Base-by-base conservation (phyloP, 2,888 invertebrate species). In the Pristionchus maxplancki region DNA sequence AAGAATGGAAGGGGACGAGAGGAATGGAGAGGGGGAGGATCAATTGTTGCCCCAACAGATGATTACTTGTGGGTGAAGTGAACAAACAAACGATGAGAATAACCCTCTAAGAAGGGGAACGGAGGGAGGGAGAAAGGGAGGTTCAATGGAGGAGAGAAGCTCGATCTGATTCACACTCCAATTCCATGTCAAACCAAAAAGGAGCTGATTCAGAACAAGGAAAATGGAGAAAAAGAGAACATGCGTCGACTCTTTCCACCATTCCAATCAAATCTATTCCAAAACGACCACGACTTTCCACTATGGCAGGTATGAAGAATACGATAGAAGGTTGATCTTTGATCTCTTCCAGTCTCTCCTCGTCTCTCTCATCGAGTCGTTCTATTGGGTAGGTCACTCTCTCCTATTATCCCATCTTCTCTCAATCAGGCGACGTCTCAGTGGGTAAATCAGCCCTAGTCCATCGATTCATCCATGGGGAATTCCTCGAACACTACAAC, bases 1-100 rank as follows among this genome's bases (percentile, higher is more conserved):
- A 20, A 81, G n/a, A 81, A 37, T 13, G 81, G 24, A 28, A 28
- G 78, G 28, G 67, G 48, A 31, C 15, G 67, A 28, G 44, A 78
- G 44, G 82, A 53, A 83, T 50, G 82, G 20, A 40, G 44, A 48
- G 78, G 78, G 44, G 78, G 78, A 78, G 78, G 78, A 48, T 44
- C 37, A 15, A 78, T 78, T 78, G 78, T 78, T 78, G 78, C 78
- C 44, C 78, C 44, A 78, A 78, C 78, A 78, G 78, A 78, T 78
- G 78, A 78, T 78, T 78, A 78, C 78, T 78, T 78, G 78, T 48
- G 71, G 71, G 71, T 71, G 44, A 78, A 78, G 78, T 78, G 78
- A 78, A 78, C 78, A 78, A 78, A 78, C 78, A 78, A 48, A 78
- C 78, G 71, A 71, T 78, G 78, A 78, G 48, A 78, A 78, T 78